Conservation (phyloP, 2,113 vertebrate genomes). For the Protobothrops flavoviridis region DNA sequence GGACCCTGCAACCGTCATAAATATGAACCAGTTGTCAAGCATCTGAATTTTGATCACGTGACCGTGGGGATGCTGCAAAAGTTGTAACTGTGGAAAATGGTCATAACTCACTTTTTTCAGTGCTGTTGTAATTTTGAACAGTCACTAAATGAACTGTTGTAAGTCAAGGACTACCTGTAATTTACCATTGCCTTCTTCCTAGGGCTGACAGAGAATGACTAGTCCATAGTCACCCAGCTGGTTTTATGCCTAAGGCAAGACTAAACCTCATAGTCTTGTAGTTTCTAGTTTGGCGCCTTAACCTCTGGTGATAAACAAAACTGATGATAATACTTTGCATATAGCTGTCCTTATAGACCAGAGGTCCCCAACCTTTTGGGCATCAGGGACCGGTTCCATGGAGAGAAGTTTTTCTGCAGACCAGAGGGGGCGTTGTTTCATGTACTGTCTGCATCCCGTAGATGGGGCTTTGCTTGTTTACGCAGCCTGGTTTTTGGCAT, state of each 20-base stretch:
- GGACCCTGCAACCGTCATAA: neutral
- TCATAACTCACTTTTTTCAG: too few relatives aligned
- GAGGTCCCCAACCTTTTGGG: too few relatives aligned
- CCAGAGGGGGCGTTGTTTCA: neutral
- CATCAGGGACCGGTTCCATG: neutral
- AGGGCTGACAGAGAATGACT: neutral
- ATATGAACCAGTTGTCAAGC: neutral
- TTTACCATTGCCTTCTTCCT: neutral
- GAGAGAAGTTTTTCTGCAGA: neutral
- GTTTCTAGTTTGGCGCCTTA: neutral
- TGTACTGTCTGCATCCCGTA: neutral
- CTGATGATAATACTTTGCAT: neutral
- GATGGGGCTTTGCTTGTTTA: neutral
- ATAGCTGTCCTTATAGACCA: neutral
- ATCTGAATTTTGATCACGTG: neutral
- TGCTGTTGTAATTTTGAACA: neutral
- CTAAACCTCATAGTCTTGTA: neutral
- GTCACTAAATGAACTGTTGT: too few relatives aligned
- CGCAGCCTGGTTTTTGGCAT: neutral
- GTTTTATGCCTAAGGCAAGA: neutral
- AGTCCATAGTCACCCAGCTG: neutral
- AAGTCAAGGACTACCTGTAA: neutral
- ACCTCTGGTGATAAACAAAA: neutral
- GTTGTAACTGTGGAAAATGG: neutral
- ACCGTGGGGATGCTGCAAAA: neutral